A percentile compares a stretch with the other conserved stretches of the same genome.
phyloP scores from a whole-genome alignment of 2,113 vertebrate species.

The Gambusia affinis region DNA sequence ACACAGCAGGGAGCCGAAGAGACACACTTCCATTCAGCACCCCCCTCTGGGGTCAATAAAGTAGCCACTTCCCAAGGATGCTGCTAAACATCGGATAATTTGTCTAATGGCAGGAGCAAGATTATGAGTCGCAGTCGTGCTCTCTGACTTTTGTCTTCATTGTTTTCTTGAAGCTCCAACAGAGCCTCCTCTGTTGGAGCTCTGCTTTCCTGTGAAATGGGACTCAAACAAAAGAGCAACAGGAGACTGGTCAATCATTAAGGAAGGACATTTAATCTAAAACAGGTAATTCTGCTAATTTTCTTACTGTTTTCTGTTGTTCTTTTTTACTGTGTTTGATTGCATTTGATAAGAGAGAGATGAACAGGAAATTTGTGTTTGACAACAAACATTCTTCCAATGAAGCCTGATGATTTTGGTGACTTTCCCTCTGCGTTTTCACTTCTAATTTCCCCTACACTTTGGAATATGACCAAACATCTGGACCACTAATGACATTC shows the following conservation, averaged over 20 bases:
- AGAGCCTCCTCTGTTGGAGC: constrained; percentile 15
- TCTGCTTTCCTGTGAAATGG: constrained; percentile 45
- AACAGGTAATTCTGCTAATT: background rate
- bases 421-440: background rate
- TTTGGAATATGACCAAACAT: background rate
- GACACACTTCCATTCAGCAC: constrained; percentile 74
- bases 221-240: constrained; percentile 59
- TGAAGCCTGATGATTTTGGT: background rate
- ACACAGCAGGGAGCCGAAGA: constrained; percentile 60
- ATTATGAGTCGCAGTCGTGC: constrained; percentile 55
- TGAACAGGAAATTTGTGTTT: background rate
- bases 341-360: background rate
- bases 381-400: background rate
- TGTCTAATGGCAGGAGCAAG: constrained; percentile 72
- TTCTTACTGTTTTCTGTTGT: background rate
- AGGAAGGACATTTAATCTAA: background rate
- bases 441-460: background rate
- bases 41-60: constrained; percentile 80
- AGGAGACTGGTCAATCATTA: constrained; percentile 44
- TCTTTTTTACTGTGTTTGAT: background rate
- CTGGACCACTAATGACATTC: background rate
- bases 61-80: constrained; percentile 73
- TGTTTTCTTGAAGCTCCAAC: constrained; percentile 59
- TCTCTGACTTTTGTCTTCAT: constrained; percentile 42
- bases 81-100: constrained; percentile 72